A percentile compares a stretch with the other conserved stretches of the same genome.
Evolutionary conservation across 2,888 invertebrate genomes (phyloP).

Genomic region (Trachelus stipa): DNA sequence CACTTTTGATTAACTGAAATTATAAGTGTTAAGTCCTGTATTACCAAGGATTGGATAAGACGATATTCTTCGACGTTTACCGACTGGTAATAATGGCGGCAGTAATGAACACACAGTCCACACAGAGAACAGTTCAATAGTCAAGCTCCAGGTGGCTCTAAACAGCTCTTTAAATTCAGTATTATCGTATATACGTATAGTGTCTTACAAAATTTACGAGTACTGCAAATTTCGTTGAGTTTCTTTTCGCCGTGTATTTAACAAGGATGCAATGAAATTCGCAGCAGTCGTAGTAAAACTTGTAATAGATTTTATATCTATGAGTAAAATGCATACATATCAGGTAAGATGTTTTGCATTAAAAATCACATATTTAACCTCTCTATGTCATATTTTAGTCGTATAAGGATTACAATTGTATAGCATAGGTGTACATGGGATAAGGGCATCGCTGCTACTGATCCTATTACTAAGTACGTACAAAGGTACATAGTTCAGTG

Average conservation of each 20-base stretch:
- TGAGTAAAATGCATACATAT: not conserved
- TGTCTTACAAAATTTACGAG: not conserved
- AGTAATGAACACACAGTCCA: not conserved
- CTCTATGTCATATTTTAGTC: not conserved
- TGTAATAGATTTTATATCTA: not conserved
- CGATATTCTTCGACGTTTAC: not conserved
- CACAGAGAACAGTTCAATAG: not conserved
- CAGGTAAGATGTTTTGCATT: not conserved
- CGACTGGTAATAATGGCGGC: not conserved
- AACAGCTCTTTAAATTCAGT: not conserved
- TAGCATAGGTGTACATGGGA: not conserved
- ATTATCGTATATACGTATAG: not conserved
- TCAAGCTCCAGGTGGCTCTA: not conserved
- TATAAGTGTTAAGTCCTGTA: no score
- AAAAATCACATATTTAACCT: not conserved
- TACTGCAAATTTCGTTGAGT: not conserved
- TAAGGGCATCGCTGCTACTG: not conserved
- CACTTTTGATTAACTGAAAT: not conserved
- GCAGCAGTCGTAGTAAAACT: not conserved
- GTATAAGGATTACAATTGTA: not conserved
- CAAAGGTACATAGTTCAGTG: not conserved
- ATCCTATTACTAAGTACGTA: not conserved
- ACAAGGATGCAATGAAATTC: not conserved
- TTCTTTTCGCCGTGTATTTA: not conserved
- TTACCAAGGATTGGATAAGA: not conserved